Evolutionary conservation across 2,888 invertebrate genomes (phyloP).

Genomic region (Andrena minutula): DNA sequence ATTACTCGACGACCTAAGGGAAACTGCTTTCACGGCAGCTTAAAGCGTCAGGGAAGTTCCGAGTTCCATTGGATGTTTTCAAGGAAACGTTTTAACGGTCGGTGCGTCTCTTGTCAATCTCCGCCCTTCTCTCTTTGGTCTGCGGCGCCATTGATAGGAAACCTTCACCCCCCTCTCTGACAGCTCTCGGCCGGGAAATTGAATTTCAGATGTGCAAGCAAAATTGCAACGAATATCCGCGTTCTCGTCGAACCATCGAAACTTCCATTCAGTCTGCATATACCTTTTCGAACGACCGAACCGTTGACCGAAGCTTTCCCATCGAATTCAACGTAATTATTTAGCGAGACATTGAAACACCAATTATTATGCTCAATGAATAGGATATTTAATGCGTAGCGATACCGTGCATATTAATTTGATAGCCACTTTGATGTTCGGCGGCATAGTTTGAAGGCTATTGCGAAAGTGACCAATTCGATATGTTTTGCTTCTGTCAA

Average conservation of each 20-base stretch:
- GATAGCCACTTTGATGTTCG: constrained; percentile 2
- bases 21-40: constrained; percentile 76
- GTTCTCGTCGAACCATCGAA: constrained; percentile 12
- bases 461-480: background rate
- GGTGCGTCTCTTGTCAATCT: constrained; percentile 64
- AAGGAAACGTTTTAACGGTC: constrained; percentile 49
- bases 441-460: background rate
- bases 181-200: constrained; percentile 51
- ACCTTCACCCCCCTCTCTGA: background rate
- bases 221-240: constrained; percentile 55
- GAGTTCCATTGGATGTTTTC: constrained; percentile 48
- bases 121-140: constrained; percentile 62
- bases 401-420: constrained; percentile 11
- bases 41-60: constrained; percentile 73
- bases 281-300: background rate
- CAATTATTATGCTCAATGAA: background rate
- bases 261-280: constrained; percentile 23
- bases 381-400: background rate
- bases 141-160: constrained; percentile 50
- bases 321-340: background rate
- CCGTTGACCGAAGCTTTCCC: background rate
- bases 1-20: constrained; percentile 74
- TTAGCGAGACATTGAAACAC: background rate
- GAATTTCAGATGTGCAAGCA: constrained; percentile 60
- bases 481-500: background rate